Conservation (phyloP, 2,888 invertebrate genomes). For the Campoplex capitator region DNA sequence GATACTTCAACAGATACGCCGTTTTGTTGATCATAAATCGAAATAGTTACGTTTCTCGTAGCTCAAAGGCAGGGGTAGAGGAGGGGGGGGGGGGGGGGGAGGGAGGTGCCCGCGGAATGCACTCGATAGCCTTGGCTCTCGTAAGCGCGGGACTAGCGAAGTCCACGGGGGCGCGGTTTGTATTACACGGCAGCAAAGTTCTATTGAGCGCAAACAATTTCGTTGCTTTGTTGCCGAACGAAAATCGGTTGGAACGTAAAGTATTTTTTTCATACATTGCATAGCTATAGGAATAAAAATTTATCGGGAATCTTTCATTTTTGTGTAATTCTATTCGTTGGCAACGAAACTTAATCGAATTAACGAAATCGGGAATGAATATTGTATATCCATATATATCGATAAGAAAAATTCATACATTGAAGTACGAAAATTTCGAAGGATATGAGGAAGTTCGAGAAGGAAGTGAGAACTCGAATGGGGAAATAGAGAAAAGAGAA, state of each 20-base stretch:
- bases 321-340: too few species aligned
- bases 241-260: conserved; percentile 67
- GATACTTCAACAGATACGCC: neutral
- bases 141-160: conserved; percentile 73
- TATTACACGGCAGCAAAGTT: conserved; percentile 35
- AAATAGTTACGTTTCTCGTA: conserved; percentile 41
- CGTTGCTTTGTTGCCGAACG: conserved; percentile 53
- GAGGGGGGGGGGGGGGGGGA: conserved; percentile 41
- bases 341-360: too few species aligned
- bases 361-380: too few species aligned
- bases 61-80: neutral
- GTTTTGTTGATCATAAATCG: neutral
- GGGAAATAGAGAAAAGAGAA: neutral
- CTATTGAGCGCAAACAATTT: conserved; percentile 31
- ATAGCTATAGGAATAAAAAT: conserved; percentile 25
- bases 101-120: conserved; percentile 74
- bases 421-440: neutral
- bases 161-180: conserved; percentile 35
- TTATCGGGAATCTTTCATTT: neutral
- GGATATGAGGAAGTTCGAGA: neutral
- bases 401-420: neutral
- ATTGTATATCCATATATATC: too few species aligned
- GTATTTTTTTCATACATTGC: conserved; percentile 68
- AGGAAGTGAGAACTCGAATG: neutral
- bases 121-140: conserved; percentile 82